Conservation (phyloP, 1,140 invertebrate species). For the Heliconius hewitsoni region DNA sequence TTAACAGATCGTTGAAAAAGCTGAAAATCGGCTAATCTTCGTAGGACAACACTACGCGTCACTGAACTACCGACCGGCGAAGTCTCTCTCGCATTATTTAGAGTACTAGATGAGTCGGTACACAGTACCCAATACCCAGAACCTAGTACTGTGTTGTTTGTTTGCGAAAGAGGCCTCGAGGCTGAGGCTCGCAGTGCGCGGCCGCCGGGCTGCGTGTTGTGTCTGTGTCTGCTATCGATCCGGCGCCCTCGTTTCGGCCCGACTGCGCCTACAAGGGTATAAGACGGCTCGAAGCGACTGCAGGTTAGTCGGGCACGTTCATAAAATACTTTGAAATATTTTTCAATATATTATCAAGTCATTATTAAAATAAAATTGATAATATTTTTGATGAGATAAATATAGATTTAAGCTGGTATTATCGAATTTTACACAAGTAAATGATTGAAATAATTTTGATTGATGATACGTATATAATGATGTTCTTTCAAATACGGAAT, state of each 20-base stretch:
- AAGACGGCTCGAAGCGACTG: constrained; percentile 48
- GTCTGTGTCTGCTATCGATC: constrained; percentile 74
- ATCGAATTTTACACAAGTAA: neutral
- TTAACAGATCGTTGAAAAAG: neutral
- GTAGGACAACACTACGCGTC: constrained; percentile 1
- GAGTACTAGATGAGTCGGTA: constrained; percentile 29
- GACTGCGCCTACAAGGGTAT: constrained; percentile 62
- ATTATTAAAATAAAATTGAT: neutral
- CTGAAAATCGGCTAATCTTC: neutral
- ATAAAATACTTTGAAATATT: constrained; percentile 41
- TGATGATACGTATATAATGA: constrained; percentile 24
- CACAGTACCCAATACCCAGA: too few species aligned
- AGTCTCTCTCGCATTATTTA: constrained; percentile 21
- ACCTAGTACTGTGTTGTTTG: constrained; percentile 22
- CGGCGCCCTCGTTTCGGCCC: constrained; percentile 70
- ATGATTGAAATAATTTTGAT: constrained; percentile 15
- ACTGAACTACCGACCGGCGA: neutral
- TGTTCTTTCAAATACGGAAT: constrained; percentile 20
- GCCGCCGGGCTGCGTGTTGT: constrained; percentile 55
- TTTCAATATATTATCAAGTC: neutral
- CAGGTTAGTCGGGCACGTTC: constrained; percentile 53
- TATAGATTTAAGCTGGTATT: neutral
- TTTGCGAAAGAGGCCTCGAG: constrained; percentile 31
- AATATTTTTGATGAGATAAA: neutral
- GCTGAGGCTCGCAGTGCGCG: constrained; percentile 42